Evolutionary conservation across 2,113 vertebrate genomes (phyloP), one percentile per base, ranked within the genome.

Genomic region (Prunella himalayana): DNA sequence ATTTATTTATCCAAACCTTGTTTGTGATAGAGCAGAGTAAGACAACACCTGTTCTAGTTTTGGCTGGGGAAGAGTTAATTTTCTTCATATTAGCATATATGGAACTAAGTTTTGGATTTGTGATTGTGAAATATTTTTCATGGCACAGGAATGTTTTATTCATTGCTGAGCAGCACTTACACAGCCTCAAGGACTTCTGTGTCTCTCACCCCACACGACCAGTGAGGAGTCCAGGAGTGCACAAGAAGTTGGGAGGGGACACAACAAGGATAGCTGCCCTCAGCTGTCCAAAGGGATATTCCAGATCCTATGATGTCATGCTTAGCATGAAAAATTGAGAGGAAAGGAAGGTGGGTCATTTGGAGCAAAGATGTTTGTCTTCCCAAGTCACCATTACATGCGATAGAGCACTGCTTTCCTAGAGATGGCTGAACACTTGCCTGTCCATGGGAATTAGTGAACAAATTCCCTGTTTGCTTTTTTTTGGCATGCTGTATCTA

Each of bases 131-230:
- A 47, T 15, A 39, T 27, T 47, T 23, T 70, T 71, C 11, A 35
- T 41, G 41, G 14, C 6, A 35, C 16, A 7, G 9, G 16, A 17
- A n/a, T 56, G 6, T 16, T 87, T 71, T 41, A 31, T 41, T 41
- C 14, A 35, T 25, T 56, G 25, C 35, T 49, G 16, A 41, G 14
- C 25, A 56, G 30, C 1, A 4, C 28, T 70, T 30, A 41, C 17
- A 25, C 13, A 41, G 41, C 11, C 30, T 70, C 13, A 41, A 54
- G 56, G 41, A 23, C 24, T 63, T 61, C 42, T 41, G 47, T 70
- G 41, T 8, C 35, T 54, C 24, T 63, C 9, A 25, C 17, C 3
- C 11, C 16, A 15, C 14, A 13, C 0, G 1, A 31, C 9, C 35
- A 56, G 21, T 2, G 7, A 27, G 41, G 25, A 56, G 24, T 14